Evolutionary conservation across 2,797 vertebrate genomes (phyloP).

Genomic region (Dendrocincla fuliginosa): DNA sequence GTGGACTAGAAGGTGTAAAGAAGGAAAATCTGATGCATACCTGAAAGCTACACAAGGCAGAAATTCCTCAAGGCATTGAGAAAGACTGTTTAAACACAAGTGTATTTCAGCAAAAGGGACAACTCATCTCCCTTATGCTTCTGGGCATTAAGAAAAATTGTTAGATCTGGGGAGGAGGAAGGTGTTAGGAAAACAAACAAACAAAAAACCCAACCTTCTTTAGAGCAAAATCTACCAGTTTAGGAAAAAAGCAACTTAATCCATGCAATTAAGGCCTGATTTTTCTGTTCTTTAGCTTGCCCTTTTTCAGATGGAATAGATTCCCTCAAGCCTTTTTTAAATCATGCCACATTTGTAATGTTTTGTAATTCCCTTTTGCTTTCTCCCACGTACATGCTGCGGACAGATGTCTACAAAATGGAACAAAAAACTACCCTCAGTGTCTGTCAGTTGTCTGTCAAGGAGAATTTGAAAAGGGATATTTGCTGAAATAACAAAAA

Average conservation of each 20-base stretch:
- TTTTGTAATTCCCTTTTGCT: constrained; percentile 3
- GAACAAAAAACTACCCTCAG: constrained; percentile 1
- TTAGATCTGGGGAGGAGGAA: background rate
- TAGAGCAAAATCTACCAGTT: background rate
- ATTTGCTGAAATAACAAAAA: constrained; percentile 15
- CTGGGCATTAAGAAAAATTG: background rate
- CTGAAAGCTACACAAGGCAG: background rate
- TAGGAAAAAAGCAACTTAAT: background rate
- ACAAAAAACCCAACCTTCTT: background rate
- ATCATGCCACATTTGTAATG: background rate
- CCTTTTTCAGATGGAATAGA: background rate
- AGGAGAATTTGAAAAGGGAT: background rate
- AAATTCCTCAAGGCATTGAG: background rate
- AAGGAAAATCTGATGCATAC: background rate
- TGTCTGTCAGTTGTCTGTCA: background rate
- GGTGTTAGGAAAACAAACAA: background rate
- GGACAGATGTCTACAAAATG: background rate
- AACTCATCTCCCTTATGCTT: background rate
- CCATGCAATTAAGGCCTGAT: background rate
- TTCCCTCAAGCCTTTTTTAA: constrained; percentile 1
- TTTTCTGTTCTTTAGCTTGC: background rate
- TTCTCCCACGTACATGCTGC: background rate
- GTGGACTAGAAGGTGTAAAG: background rate
- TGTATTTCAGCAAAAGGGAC: background rate
- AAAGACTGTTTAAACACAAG: background rate